phyloP scores from a whole-genome alignment of 2,797 vertebrate species.

The Sebastes itinus region DNA sequence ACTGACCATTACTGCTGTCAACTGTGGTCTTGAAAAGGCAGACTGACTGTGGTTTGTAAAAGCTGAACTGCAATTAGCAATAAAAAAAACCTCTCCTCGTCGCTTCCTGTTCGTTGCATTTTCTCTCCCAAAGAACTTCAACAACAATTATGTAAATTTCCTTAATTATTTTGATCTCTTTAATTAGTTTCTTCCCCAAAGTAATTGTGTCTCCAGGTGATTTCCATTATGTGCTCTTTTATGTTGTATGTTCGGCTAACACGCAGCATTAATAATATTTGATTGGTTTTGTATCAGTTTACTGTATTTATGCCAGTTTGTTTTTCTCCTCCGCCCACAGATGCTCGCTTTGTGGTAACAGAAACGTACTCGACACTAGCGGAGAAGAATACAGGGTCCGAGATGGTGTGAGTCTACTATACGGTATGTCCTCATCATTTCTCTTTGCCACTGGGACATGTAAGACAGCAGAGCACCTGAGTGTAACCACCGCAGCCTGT shows the following conservation, averaged over 20 bases:
- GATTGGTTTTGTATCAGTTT: neutral
- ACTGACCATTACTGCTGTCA: neutral
- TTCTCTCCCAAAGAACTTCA: constrained; percentile 20
- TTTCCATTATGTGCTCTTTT: constrained; percentile 38
- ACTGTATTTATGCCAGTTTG: neutral
- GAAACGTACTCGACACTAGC: neutral
- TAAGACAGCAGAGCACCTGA: constrained; percentile 14
- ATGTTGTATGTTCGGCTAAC: constrained; percentile 35
- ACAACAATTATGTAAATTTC: constrained; percentile 46
- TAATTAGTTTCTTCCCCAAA: constrained; percentile 46
- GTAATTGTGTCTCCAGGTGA: constrained; percentile 51
- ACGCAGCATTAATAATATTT: neutral
- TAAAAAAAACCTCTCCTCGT: neutral
- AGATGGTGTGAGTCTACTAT: neutral
- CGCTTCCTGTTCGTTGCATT: neutral
- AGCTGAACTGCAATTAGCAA: constrained; percentile 9
- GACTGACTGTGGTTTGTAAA: neutral
- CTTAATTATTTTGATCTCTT: constrained; percentile 53
- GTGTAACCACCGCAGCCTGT: neutral
- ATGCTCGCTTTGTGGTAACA: neutral
- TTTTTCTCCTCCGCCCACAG: neutral
- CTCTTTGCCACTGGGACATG: constrained; percentile 1
- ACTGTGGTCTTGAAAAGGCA: neutral
- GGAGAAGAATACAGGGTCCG: constrained; percentile 12
- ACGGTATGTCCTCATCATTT: constrained; percentile 24